phyloP scores from a whole-genome alignment of 2,888 invertebrate species.

The Trilocha varians region DNA sequence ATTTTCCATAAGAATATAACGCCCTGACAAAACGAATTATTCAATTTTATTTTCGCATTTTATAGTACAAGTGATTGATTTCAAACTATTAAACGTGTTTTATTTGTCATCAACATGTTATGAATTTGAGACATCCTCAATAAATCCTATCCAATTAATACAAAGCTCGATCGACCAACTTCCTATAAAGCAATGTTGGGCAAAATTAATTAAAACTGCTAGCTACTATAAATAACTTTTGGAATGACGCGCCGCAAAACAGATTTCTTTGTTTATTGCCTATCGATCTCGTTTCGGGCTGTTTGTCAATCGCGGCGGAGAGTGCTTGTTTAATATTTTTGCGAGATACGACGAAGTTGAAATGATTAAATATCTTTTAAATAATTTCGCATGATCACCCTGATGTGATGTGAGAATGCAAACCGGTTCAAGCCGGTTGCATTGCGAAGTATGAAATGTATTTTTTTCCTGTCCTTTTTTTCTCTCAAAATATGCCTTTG shows the following conservation, averaged over 20 bases:
- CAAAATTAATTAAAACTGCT: constrained; percentile 32
- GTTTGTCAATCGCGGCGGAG: constrained; percentile 28
- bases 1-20: too few relatives aligned
- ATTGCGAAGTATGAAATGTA: background rate
- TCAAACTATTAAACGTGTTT: too few relatives aligned
- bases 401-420: background rate
- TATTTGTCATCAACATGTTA: background rate
- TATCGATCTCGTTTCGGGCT: constrained; percentile 35
- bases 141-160: constrained; percentile 2
- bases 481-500: background rate
- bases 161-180: constrained; percentile 3
- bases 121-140: background rate
- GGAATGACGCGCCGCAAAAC: constrained; percentile 25
- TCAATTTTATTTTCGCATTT: too few relatives aligned
- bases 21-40: too few relatives aligned
- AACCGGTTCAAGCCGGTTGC: background rate
- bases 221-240: constrained; percentile 28
- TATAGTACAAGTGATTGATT: too few relatives aligned
- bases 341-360: constrained; percentile 19
- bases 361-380: constrained; percentile 9
- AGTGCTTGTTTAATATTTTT: constrained; percentile 26
- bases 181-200: constrained; percentile 26
- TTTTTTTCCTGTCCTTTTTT: background rate
- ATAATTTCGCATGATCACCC: background rate
- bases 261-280: constrained; percentile 41